Evolutionary conservation across 2,113 vertebrate species (phyloP), one percentile per base, ranked within the genome.

Genomic region (Notarius lentiginosus): DNA sequence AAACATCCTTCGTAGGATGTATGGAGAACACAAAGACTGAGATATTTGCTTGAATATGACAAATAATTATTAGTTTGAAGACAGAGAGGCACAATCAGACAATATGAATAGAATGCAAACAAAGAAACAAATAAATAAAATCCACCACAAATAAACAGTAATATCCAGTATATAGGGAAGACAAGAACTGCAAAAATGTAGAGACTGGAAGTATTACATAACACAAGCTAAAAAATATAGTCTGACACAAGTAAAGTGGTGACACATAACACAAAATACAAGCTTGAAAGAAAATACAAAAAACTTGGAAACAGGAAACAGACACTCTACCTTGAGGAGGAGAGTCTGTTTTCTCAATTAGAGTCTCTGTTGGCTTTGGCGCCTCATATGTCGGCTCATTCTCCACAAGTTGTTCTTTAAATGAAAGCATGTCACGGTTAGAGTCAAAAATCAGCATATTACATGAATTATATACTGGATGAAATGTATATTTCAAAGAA

Each of bases 371-470:
- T 84, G 88, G 66, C 65, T 61, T 82, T 84, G 84, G 12, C 53
- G 84, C 63, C 68, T 88, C 83, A 68, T 79, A 86, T 61, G 49
- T 53, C 77, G 73, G 30, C 83, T 77, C 86, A 85, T 80, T 91
- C 84, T 87, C 87, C 41, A 82, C 79, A 83, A 61, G 27, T 68
- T 81, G 79, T 65, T 86, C 90, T 91, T 89, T 75, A 77, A 88
- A 89, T 85, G 85, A 70, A 88, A 88, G 34, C 30, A 70, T 81
- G 30, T 22, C 11, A 86, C 20, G 47, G 22, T 70, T 30, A 86
- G 5, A 66, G 51, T 30, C 61, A 81, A 30, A 22, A 81, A 58
- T 30, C 15, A 61, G 53, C 6, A 55, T 5, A 22, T 8, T 30
- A 10, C 8, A 41, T 58, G 20, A 79, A 79, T 79, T 79, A 34